A percentile compares a stretch with the other conserved stretches of the same genome.
Evolutionary conservation across 2,888 invertebrate genomes (phyloP).

Genomic region (Leuctra nigra): DNA sequence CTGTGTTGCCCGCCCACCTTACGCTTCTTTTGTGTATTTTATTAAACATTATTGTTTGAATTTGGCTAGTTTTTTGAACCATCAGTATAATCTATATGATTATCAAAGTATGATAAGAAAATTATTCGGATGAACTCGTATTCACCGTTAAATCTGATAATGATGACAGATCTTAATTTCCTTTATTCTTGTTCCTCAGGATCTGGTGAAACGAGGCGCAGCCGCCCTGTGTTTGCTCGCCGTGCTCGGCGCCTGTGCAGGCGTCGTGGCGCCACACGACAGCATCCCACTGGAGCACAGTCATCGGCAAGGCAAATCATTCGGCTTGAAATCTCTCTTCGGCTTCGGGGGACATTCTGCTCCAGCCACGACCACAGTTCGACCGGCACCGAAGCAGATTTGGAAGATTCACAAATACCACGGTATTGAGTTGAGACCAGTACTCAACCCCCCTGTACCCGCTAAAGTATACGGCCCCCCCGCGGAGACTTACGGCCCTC

Average conservation of each 20-base stretch:
- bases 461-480: constrained; percentile 16
- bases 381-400: constrained; percentile 22
- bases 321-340: constrained; percentile 17
- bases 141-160: too few relatives aligned
- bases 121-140: too few relatives aligned
- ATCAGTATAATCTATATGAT: too few relatives aligned
- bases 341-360: constrained; percentile 7
- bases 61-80: too few relatives aligned
- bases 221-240: neutral
- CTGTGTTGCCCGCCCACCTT: too few relatives aligned
- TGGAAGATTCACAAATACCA: constrained; percentile 37
- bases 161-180: too few relatives aligned
- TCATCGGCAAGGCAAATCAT: constrained; percentile 3
- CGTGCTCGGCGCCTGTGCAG: neutral
- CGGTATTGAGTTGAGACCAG: constrained; percentile 34
- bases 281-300: neutral
- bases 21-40: too few relatives aligned
- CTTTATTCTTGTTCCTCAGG: too few relatives aligned
- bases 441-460: constrained; percentile 30
- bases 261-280: too few relatives aligned
- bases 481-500: constrained; percentile 14
- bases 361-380: neutral
- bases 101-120: too few relatives aligned
- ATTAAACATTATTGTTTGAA: too few relatives aligned
- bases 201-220: neutral